Evolutionary conservation across 2,797 vertebrate species (phyloP).

Genomic region (Calcarius lapponicus): DNA sequence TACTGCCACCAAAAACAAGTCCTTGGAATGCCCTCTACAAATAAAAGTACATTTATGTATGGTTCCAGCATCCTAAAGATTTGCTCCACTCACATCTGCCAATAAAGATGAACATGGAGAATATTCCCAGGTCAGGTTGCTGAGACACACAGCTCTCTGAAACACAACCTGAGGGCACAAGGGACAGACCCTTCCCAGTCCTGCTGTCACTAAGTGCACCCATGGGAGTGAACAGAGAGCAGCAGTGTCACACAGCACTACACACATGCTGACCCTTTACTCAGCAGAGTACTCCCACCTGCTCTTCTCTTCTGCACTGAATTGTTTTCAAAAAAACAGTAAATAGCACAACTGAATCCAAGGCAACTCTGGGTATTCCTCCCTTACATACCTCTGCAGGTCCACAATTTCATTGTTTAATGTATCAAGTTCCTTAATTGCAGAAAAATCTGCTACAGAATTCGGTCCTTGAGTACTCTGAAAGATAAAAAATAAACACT

Average conservation of each 20-base stretch:
- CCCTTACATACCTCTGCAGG: conserved; percentile 87
- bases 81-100: neutral
- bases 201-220: neutral
- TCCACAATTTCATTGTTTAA: conserved; percentile 98
- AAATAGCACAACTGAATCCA: neutral
- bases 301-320: neutral
- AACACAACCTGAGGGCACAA: neutral
- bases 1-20: neutral
- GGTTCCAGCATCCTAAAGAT: neutral
- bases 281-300: neutral
- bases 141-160: neutral
- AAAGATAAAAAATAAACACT: conserved; percentile 59
- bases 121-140: neutral
- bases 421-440: conserved; percentile 97
- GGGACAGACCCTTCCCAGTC: neutral
- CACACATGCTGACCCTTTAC: neutral
- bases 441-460: conserved; percentile 94
- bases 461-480: conserved; percentile 81
- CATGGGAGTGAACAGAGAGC: neutral
- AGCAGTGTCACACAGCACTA: neutral
- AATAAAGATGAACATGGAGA: neutral
- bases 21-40: neutral
- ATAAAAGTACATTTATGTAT: neutral
- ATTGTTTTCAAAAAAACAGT: neutral
- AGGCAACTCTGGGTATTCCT: neutral